phyloP scores from a whole-genome alignment of 1,140 invertebrate species.

The Drosophila parvula region DNA sequence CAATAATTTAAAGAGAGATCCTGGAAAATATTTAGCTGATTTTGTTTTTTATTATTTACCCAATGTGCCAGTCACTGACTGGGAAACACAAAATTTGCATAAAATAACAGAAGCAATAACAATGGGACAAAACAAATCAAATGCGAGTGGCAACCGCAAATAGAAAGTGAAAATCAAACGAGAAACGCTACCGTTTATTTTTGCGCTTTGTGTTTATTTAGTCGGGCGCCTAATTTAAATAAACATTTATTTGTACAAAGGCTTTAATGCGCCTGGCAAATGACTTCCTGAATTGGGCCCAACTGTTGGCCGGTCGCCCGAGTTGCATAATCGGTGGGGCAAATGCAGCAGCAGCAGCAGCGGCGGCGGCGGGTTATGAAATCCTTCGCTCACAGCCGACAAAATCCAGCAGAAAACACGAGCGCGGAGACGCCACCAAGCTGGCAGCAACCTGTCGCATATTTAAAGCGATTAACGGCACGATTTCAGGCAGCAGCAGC shows the following conservation, averaged over 20 bases:
- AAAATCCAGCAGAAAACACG: constrained; percentile 45
- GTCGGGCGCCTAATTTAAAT: constrained; percentile 74
- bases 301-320: constrained; percentile 34
- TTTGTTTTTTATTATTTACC: constrained; percentile 6
- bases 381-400: constrained; percentile 72
- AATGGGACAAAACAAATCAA: constrained; percentile 57
- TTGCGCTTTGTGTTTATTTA: constrained; percentile 61
- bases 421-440: constrained; percentile 36
- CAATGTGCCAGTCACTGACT: constrained; percentile 8
- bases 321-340: constrained; percentile 78
- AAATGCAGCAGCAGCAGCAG: no score
- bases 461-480: constrained; percentile 81
- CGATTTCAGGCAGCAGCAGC: constrained; percentile 54
- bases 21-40: neutral
- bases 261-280: constrained; percentile 74
- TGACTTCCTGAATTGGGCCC: constrained; percentile 74
- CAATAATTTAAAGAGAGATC: neutral
- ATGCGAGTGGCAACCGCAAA: constrained; percentile 31
- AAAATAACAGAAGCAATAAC: constrained; percentile 67
- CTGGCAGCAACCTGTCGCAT: constrained; percentile 80
- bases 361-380: constrained; percentile 61
- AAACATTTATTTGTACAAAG: constrained; percentile 79
- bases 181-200: constrained; percentile 72
- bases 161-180: constrained; percentile 76
- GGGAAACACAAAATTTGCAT: constrained; percentile 60